phyloP scores from a whole-genome alignment of 64 coral and sea anemone genomes.

The Orbicella faveolata region DNA sequence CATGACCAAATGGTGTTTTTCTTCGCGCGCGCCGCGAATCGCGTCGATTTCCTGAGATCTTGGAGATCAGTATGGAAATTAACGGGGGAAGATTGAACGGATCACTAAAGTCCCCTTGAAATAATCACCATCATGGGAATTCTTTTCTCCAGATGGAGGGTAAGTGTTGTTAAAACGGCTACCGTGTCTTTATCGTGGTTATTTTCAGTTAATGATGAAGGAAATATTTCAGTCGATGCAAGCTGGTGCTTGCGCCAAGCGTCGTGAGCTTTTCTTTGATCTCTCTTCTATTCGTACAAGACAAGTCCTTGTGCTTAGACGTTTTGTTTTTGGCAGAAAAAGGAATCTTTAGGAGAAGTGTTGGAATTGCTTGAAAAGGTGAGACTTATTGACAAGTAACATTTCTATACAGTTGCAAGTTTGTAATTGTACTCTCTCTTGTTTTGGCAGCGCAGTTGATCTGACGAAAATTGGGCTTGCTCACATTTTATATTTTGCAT shows the following conservation, averaged over 20 bases:
- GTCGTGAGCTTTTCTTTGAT: too few species aligned
- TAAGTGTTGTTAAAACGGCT: slow-evolving; percentile 19
- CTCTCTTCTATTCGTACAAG: not conserved
- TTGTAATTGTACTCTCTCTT: not conserved
- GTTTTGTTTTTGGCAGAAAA: slow-evolving; percentile 58
- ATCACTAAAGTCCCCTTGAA: not conserved
- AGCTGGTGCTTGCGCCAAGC: not conserved
- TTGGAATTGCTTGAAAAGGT: slow-evolving; percentile 82
- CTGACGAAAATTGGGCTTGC: not conserved
- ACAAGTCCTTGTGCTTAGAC: not conserved
- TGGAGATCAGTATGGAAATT: not conserved
- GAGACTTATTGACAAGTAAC: not conserved
- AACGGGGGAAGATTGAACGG: too few species aligned
- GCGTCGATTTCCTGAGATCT: too few species aligned
- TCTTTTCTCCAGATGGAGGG: slow-evolving; percentile 74
- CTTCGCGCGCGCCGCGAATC: not conserved
- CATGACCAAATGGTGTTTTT: not conserved
- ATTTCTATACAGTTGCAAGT: not conserved
- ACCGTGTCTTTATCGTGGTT: not conserved
- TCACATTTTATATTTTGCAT: not conserved
- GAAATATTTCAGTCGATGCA: not conserved
- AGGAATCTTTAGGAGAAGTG: slow-evolving; percentile 74
- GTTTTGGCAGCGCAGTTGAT: not conserved
- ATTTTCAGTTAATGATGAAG: not conserved
- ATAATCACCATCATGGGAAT: slow-evolving; percentile 36